Conservation (phyloP, 1,140 invertebrate genomes). For the Drosophila ogumai region DNA sequence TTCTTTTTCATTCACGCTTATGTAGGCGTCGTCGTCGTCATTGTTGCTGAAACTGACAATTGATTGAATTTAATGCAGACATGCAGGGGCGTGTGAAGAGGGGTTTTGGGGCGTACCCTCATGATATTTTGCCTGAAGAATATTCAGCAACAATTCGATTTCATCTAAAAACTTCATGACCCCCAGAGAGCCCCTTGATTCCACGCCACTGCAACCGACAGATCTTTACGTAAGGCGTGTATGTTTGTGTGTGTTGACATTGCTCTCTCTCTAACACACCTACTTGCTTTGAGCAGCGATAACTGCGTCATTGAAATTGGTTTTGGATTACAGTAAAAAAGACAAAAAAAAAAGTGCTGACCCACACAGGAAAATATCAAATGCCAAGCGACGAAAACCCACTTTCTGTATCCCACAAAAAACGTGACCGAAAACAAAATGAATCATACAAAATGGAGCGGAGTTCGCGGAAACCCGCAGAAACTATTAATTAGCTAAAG, state of each 20-base stretch:
- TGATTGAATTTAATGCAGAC: slow-evolving; percentile 16
- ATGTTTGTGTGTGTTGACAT: slow-evolving; percentile 31
- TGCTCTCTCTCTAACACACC: slow-evolving; percentile 34
- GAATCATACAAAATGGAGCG: slow-evolving; percentile 23
- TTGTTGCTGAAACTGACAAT: slow-evolving; percentile 31
- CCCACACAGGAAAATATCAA: slow-evolving; percentile 28
- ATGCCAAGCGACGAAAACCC: slow-evolving; percentile 1
- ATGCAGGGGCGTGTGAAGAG: slow-evolving; percentile 4
- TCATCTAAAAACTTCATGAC: neutral
- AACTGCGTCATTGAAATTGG: slow-evolving; percentile 54
- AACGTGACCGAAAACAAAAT: slow-evolving; percentile 17
- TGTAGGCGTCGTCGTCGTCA: slow-evolving; percentile 19
- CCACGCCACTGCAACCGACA: slow-evolving; percentile 3
- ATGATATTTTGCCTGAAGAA: neutral
- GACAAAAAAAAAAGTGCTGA: slow-evolving; percentile 4
- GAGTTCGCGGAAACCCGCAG: slow-evolving; percentile 17
- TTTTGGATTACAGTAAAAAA: slow-evolving; percentile 22
- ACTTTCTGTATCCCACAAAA: slow-evolving; percentile 9
- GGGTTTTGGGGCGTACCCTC: neutral
- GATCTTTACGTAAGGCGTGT: slow-evolving; percentile 43
- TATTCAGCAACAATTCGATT: neutral
- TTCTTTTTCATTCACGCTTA: slow-evolving; percentile 21
- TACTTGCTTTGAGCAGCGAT: slow-evolving; percentile 8
- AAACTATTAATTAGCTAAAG: slow-evolving; percentile 42
- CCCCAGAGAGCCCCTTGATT: neutral